Base-by-base conservation (phyloP, 1,140 invertebrate species). In the Tetramorium simillimum region DNA sequence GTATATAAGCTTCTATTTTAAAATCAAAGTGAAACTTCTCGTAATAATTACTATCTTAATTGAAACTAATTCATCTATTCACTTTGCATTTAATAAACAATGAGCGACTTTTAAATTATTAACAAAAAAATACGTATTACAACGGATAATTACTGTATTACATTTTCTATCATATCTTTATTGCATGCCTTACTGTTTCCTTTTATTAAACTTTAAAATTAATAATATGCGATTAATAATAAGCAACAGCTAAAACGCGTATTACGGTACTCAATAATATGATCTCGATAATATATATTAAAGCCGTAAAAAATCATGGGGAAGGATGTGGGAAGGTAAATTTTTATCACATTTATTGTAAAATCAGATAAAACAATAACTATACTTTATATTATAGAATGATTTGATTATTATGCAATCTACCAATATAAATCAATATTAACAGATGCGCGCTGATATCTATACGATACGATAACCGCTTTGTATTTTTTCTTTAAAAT, bases 1-100 rank as follows among this genome's bases (percentile, higher is more conserved):
- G 0, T 21, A 40, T n/a, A 37, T 40, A 65, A 40, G 4, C 1
- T 65, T 40, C 9, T 65, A 40, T 40, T 65, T 40, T 10, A 40
- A 65, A 65, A 65, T 40, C 24, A 0, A 60, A 33, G 0, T 9
- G 1, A 67, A 67, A 0, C 1, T 40, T 40, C 0, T 2, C 37
- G 63, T n/a, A 67, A 56, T 56, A 56, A 56, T 40, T 21, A 40
- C 24, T 28, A 16, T 3, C 5, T 40, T 65, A 40, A 40, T 3
- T 9, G 24, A 16, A 60, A 3, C 24, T 40, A 65, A 65, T n/a
- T 18, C 10, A 65, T 12, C 3, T 24, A 12, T 60, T 60, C 12
- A 58, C n/a, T 65, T 65, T 65, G 63, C 37, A 67, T 67, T 43
- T 67, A 67, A 67, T 67, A 67, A 43, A 43, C n/a, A 67, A 21